Evolutionary conservation across 92 coral and sea anemone species (phyloP), one percentile per base, ranked within the genome.

Genomic region (Diadumene lineata): DNA sequence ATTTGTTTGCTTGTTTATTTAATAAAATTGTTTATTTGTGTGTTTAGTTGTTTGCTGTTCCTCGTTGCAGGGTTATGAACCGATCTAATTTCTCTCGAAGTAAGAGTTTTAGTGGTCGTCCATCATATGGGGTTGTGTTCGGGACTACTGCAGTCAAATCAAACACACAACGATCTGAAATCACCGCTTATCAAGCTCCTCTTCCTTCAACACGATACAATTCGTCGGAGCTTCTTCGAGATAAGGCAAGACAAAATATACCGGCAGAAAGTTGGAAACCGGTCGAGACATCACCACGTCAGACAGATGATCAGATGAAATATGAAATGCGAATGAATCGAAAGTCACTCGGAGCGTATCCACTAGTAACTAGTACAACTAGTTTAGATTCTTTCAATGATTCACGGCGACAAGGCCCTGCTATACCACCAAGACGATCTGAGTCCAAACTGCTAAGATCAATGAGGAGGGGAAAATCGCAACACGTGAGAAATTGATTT

Each of bases 361-460:
- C 85, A 17, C 27, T 76, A 38, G 81, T 90, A 38, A 90, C 76
- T 67, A 91, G 97, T 60, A 87, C 92, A 34, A 84, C 97, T 29
- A 91, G 90, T 76, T 79, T 88, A 32, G 92, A 91, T 70, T 79
- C 87, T 19, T 69, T 90, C 26, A 80, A 84, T 53, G 92, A 91
- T 74, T 51, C 58, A 33, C 74, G 93, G 21, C 82, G 81, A 26
- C 87, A 79, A 31, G 92, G 92, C 0, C 97, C 97, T 3, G 97
- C 90, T 7, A 93, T 92, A 3, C 97, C 97, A 1, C 97, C 97
- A 18, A 76, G 97, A 60, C 87, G 92, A 3, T 88, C 93, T 65
- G 76, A 63, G 13, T 91, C 97, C 23, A 84, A 84, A 53, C 79
- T 91, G 11, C 80, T 91, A 32, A 91, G 88, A 69, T 91, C 97